Evolutionary conservation across 2,888 invertebrate genomes (phyloP), one percentile per base, ranked within the genome.

Genomic region (Latheticus oryzae): DNA sequence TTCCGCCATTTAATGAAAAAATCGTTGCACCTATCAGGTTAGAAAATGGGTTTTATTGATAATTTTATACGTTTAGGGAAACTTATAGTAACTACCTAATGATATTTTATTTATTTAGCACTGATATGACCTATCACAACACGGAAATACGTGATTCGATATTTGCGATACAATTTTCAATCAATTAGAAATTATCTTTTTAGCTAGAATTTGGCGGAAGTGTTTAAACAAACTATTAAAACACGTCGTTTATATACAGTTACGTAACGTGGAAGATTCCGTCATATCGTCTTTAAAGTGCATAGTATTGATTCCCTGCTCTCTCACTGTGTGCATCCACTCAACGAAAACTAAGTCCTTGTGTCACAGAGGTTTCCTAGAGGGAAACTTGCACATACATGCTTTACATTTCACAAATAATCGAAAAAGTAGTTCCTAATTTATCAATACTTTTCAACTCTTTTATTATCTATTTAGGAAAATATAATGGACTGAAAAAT

Each of bases 211-310:
- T 32, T 28, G 13, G 8, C 45, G 45, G 45, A 45, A 45, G 30
- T 11, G 9, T 17, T 43, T 16, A 32, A 15, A 3, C 16, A 11
- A 35, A 42, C 11, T 26, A 9, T 11, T 21, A 33, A 43, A 47
- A 47, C 47, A 35, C 19, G 9, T 17, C 19, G 19, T 30, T 30
- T 45, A 30, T 30, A 47, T 35, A 23, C 21, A 30, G 45, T 58
- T 58, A 53, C 24, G 58, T 53, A 53, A 58, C 42, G 21, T 24
- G 43, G 52, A 52, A 53, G 52, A 58, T 58, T 54, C 65, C 56
- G 72, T 69, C 61, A 68, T 71, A 75, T 75, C 75, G 67, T 73
- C 76, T 76, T 76, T 76, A 76, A 76, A 73, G 65, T 74, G 74
- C 76, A 73, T 65, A 67, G 73, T 76, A 76, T 76, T 76, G 76